phyloP scores from a whole-genome alignment of 2,113 vertebrate genomes.

The Dasyurus viverrinus region DNA sequence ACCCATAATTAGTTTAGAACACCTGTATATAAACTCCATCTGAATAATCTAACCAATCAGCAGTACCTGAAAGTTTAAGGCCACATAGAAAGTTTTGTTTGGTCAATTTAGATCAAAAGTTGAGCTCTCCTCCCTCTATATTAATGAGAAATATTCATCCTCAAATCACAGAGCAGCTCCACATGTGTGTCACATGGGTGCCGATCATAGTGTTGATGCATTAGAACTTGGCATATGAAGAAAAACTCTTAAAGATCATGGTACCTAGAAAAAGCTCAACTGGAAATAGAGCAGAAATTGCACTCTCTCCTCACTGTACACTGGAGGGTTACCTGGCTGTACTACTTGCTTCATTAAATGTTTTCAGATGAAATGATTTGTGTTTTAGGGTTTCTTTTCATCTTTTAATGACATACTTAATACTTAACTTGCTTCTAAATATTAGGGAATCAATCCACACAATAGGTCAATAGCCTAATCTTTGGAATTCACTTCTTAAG shows the following conservation, averaged over 20 bases:
- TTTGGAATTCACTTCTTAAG: not conserved
- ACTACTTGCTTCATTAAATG: not conserved
- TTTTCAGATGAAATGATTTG: not conserved
- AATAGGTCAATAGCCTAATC: not conserved
- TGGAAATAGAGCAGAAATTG: not conserved
- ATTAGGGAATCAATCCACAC: not conserved
- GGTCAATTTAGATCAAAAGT: not conserved
- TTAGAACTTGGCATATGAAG: not conserved
- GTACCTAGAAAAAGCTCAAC: not conserved
- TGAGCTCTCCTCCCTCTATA: not conserved
- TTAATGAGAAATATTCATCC: not conserved
- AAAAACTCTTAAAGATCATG: not conserved
- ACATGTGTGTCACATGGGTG: not conserved
- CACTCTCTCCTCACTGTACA: not conserved
- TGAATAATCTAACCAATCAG: not conserved
- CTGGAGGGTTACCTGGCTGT: not conserved
- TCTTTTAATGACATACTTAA: not conserved
- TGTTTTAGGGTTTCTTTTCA: not conserved
- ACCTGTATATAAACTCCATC: not conserved
- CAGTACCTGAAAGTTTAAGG: not conserved
- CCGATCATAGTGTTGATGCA: not conserved
- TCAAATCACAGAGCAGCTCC: not conserved
- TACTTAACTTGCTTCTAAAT: not conserved
- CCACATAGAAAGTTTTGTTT: not conserved
- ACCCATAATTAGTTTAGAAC: not conserved